These are phyloP conservation scores for Porphyrio hochstetteri DNA, from an alignment of 2,113 vertebrate species.

Conservation along the genomic window DNA sequence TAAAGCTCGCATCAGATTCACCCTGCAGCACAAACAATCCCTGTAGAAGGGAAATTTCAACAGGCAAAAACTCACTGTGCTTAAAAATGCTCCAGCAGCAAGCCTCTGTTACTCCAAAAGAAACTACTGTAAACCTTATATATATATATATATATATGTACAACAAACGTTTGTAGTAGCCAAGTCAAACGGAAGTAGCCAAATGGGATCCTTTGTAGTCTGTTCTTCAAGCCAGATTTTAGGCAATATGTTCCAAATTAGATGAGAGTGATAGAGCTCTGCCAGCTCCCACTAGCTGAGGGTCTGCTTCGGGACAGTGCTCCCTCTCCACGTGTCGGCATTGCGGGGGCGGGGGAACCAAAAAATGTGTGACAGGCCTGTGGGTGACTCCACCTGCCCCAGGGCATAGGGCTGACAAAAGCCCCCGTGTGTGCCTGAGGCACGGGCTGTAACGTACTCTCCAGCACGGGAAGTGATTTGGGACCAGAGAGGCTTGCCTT, in stretches of 20 bases:
- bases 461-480: neutral
- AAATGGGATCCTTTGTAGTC: neutral
- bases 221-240: neutral
- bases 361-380: neutral
- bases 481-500: neutral
- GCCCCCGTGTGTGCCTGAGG: neutral
- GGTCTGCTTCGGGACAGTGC: rapidly evolving
- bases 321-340: rapidly evolving
- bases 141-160: neutral
- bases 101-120: neutral
- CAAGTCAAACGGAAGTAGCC: neutral
- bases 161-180: neutral
- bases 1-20: neutral
- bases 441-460: neutral
- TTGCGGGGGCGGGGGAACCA: no score
- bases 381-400: neutral
- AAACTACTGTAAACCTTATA: neutral
- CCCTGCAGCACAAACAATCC: neutral
- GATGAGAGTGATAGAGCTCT: neutral
- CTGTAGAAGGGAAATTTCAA: neutral
- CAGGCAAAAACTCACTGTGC: neutral
- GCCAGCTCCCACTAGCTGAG: neutral
- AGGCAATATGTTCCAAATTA: neutral
- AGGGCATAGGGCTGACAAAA: neutral
- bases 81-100: neutral